Evolutionary conservation across 2,113 vertebrate species (phyloP).

Genomic region (Murina feae): DNA sequence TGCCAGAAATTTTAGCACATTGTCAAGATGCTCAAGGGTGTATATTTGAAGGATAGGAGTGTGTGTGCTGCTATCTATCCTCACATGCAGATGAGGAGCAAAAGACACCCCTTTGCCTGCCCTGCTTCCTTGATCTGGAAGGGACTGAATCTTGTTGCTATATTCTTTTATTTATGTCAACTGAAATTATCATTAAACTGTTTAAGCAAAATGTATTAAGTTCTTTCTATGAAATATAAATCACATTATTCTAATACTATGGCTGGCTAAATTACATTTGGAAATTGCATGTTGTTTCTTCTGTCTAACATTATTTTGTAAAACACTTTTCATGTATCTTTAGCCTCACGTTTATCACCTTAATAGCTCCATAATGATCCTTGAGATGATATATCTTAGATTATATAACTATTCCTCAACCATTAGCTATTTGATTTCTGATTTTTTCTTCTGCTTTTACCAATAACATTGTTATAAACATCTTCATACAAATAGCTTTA

Average conservation of each 20-base stretch:
- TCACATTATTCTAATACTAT: slow-evolving; percentile 33
- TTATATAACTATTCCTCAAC: slow-evolving; percentile 48
- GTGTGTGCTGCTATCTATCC: not conserved
- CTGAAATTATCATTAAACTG: slow-evolving; percentile 37
- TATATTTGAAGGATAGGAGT: not conserved
- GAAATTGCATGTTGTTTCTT: slow-evolving; percentile 45
- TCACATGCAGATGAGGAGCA: not conserved
- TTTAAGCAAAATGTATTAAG: slow-evolving; percentile 37
- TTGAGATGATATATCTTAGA: slow-evolving; percentile 18
- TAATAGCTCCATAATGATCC: slow-evolving; percentile 39
- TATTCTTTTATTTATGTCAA: slow-evolving; percentile 25
- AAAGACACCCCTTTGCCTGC: not conserved
- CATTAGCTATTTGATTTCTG: slow-evolving; percentile 43
- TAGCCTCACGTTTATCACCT: slow-evolving; percentile 49
- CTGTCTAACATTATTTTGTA: slow-evolving; percentile 33
- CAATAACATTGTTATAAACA: slow-evolving; percentile 45
- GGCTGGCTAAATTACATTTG: slow-evolving; percentile 34
- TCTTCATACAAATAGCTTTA: slow-evolving; percentile 14
- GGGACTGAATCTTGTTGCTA: not conserved
- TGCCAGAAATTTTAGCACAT: not conserved
- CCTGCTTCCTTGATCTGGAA: not conserved
- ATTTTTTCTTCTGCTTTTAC: slow-evolving; percentile 37
- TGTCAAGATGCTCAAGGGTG: not conserved
- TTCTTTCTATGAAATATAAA: slow-evolving; percentile 45
- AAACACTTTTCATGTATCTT: slow-evolving; percentile 49